Percentiles rank a stretch among this genome's conserved stretches.
Evolutionary conservation across 2,888 invertebrate genomes (phyloP).

Genomic region (Drosophila nr. perissopoda): DNA sequence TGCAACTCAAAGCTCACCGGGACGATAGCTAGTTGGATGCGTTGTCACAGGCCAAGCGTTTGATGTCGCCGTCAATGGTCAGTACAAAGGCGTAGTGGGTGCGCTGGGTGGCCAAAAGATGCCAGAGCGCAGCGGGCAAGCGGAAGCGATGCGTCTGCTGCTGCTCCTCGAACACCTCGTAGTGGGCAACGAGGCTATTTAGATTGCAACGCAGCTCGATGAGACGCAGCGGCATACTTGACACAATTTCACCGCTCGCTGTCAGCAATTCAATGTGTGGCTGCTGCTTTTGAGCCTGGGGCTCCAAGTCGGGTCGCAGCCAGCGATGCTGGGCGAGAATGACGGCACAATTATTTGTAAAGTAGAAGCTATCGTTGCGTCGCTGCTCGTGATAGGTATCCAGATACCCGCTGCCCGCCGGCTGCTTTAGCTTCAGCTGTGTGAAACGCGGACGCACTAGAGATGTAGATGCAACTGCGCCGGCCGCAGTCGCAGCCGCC

Average conservation of each 20-base stretch:
- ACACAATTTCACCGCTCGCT: conserved; percentile 53
- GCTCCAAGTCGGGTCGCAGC: conserved; percentile 63
- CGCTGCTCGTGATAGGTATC: conserved; percentile 83
- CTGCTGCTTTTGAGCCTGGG: not conserved
- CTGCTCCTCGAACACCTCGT: conserved; percentile 69
- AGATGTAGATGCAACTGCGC: conserved; percentile 1
- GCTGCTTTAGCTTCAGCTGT: conserved; percentile 69
- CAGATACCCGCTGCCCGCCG: conserved; percentile 63
- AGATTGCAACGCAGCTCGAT: conserved; percentile 81
- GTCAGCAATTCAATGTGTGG: conserved; percentile 43
- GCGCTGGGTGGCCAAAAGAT: conserved; percentile 60
- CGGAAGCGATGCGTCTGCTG: conserved; percentile 53
- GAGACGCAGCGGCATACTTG: conserved; percentile 66
- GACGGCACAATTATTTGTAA: conserved; percentile 82
- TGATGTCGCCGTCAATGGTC: conserved; percentile 74
- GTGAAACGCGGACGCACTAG: conserved; percentile 75
- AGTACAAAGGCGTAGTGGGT: conserved; percentile 80
- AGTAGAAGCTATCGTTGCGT: conserved; percentile 82
- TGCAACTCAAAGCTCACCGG: conserved; percentile 17
- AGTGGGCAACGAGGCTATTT: conserved; percentile 80
- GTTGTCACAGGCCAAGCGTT: conserved; percentile 67
- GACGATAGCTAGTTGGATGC: not conserved
- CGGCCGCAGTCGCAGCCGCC: conserved; percentile 2
- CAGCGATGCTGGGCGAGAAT: conserved; percentile 83
- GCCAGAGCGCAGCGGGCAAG: conserved; percentile 63